Percentiles rank a stretch among this genome's conserved stretches.
phyloP scores from a whole-genome alignment of 1,140 invertebrate genomes.

The Muscidifurax raptorellus region DNA sequence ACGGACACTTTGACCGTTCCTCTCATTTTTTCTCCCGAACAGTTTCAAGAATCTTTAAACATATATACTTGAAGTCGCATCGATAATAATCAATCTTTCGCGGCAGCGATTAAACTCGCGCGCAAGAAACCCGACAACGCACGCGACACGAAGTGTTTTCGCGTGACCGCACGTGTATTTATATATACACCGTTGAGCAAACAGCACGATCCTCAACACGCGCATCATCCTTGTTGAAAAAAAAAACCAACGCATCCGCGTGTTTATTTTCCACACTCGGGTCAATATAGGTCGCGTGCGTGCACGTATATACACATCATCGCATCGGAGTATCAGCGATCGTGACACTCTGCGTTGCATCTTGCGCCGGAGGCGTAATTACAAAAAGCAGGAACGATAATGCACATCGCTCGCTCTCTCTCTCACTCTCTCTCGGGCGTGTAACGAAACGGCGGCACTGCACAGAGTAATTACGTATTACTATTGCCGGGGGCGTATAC shows the following conservation, averaged over 20 bases:
- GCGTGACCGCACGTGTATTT: neutral
- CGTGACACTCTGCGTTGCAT: neutral
- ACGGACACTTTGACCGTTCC: neutral
- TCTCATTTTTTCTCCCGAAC: too few relatives aligned
- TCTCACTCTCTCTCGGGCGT: neutral
- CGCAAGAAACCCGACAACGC: too few relatives aligned
- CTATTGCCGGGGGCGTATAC: neutral
- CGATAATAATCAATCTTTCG: too few relatives aligned
- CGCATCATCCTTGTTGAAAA: neutral
- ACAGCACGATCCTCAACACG: neutral
- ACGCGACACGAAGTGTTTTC: too few relatives aligned
- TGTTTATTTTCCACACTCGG: neutral
- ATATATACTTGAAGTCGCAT: too few relatives aligned
- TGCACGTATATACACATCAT: too few relatives aligned
- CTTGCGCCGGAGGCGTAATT: constrained; percentile 8
- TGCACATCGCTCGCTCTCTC: neutral
- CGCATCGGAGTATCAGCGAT: neutral
- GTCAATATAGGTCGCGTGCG: neutral
- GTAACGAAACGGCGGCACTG: neutral
- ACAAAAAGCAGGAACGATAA: constrained; percentile 16
- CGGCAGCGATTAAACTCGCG: too few relatives aligned
- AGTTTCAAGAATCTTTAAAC: too few relatives aligned
- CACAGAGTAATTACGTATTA: constrained; percentile 33
- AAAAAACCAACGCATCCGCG: neutral
- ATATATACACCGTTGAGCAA: neutral